Conservation (phyloP, 2,888 invertebrate species). For the Pediacus dermestoides region DNA sequence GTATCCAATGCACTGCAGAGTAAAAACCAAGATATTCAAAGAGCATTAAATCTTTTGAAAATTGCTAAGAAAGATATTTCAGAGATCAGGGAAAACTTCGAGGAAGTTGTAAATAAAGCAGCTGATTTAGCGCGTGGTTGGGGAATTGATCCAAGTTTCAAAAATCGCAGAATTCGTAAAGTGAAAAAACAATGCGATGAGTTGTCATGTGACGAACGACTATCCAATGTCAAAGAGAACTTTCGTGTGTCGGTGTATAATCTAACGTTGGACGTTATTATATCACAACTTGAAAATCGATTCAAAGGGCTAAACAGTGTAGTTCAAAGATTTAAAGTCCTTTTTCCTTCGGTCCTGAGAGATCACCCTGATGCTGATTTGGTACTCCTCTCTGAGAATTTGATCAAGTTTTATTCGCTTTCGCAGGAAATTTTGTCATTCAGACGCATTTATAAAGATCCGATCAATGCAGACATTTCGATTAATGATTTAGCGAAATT, state of each 20-base stretch:
- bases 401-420: too few species aligned
- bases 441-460: too few species aligned
- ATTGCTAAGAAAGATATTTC: conserved; percentile 8
- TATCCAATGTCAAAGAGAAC: not conserved
- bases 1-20: not conserved
- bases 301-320: conserved; percentile 1
- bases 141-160: not conserved
- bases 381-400: not conserved
- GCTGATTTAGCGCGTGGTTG: conserved; percentile 6
- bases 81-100: conserved; percentile 1
- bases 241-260: not conserved
- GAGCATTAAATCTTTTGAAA: conserved; percentile 6
- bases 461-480: too few species aligned
- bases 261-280: not conserved
- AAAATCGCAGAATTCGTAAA: conserved; percentile 8
- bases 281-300: not conserved
- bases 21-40: conserved; percentile 7
- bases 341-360: not conserved
- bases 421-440: too few species aligned
- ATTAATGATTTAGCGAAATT: too few species aligned
- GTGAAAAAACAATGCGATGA: conserved; percentile 8
- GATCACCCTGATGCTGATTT: not conserved
- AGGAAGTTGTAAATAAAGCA: conserved; percentile 9
- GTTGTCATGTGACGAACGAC: conserved; percentile 10
- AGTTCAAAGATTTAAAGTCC: not conserved